A percentile compares a stretch with the other conserved stretches of the same genome.
Conservation (phyloP, 2,113 vertebrate genomes). For the Mobula hypostoma region DNA sequence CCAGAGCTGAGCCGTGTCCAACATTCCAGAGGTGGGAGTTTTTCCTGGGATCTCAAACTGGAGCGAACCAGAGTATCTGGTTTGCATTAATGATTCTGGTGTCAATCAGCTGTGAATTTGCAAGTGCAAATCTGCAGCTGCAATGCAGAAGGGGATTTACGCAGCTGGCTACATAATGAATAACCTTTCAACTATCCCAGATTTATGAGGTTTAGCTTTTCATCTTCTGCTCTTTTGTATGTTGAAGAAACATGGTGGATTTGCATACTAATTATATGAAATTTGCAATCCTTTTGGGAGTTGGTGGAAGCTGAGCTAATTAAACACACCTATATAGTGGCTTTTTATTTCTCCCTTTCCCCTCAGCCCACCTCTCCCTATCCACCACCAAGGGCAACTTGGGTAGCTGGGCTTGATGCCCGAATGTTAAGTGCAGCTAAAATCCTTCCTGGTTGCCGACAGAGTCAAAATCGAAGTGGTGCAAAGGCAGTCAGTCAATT, state of each 20-base stretch:
- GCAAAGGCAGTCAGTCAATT: not conserved
- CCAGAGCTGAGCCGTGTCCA: not conserved
- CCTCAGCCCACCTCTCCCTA: not conserved
- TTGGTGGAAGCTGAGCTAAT: not conserved
- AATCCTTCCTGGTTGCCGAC: not conserved
- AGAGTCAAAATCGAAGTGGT: not conserved
- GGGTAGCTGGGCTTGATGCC: not conserved
- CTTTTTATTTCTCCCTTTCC: too few species aligned
- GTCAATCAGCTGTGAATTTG: constrained; percentile 10
- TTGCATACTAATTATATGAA: not conserved
- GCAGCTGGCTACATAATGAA: not conserved
- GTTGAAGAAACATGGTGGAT: not conserved
- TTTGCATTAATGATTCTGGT: not conserved
- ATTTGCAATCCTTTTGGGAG: not conserved
- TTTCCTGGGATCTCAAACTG: constrained; percentile 23
- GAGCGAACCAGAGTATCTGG: not conserved
- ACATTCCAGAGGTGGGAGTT: constrained; percentile 28
- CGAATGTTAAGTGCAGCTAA: not conserved
- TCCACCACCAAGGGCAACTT: too few species aligned
- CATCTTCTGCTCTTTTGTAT: not conserved
- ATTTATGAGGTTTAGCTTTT: not conserved
- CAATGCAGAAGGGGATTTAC: not conserved
- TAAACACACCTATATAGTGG: not conserved
- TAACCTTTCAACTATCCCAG: constrained; percentile 17
- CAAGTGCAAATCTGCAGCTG: constrained; percentile 26